phyloP scores from a whole-genome alignment of 1,140 invertebrate genomes.

The Piezodorus guildinii region DNA sequence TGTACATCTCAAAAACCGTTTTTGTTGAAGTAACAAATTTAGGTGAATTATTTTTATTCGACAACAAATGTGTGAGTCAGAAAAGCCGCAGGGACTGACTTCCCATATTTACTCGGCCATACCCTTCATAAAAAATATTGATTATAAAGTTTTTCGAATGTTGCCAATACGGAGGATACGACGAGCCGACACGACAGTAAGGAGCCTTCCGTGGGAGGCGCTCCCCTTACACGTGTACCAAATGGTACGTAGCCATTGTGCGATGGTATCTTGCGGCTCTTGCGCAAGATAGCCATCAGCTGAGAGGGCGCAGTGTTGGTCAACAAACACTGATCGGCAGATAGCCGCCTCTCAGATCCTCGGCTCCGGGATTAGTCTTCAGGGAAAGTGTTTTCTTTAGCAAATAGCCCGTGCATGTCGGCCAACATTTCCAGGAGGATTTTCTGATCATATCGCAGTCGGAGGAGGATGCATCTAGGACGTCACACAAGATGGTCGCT shows the following conservation, averaged over 20 bases:
- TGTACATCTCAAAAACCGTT: no score
- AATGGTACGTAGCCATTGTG: not conserved
- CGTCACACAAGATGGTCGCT: no score
- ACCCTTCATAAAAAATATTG: no score
- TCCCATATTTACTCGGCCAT: no score
- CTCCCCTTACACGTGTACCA: constrained; percentile 6
- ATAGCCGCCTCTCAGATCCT: not conserved
- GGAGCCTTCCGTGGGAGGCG: not conserved
- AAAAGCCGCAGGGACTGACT: no score
- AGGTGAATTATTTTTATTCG: no score
- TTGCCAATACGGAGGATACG: not conserved
- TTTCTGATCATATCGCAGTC: no score
- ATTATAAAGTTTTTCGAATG: no score
- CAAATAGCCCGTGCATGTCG: not conserved
- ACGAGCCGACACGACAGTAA: not conserved
- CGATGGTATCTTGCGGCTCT: constrained; percentile 4
- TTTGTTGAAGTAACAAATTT: no score
- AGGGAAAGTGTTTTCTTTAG: not conserved
- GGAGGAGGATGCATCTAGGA: no score
- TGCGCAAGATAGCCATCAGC: not conserved
- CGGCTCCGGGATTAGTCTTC: not conserved
- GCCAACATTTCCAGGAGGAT: no score
- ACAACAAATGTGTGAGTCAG: no score
- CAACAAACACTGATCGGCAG: constrained; percentile 5
- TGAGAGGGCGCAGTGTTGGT: constrained; percentile 6